Conservation (phyloP, 2,888 invertebrate species). For the Hirudinaria manillensis region DNA sequence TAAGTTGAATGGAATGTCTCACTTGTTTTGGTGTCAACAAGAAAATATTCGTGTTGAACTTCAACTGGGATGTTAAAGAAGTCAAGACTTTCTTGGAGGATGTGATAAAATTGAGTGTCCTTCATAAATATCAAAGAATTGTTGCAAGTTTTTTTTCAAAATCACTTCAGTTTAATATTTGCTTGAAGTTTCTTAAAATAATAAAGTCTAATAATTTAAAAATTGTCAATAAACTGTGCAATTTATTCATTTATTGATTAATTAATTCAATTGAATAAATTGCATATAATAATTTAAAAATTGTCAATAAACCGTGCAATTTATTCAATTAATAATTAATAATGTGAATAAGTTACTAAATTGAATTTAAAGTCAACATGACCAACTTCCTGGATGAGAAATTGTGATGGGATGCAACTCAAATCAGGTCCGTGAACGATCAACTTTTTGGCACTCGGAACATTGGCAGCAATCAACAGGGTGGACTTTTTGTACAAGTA, state of each 20-base stretch:
- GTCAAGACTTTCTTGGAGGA: slow-evolving; percentile 87
- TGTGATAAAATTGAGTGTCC: slow-evolving; percentile 89
- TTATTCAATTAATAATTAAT: not conserved
- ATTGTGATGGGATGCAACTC: slow-evolving; percentile 89
- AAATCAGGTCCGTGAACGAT: slow-evolving; percentile 86
- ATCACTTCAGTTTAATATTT: too few relatives aligned
- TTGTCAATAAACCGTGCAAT: too few relatives aligned
- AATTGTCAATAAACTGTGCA: too few relatives aligned
- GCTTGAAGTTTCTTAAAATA: slow-evolving; percentile 8
- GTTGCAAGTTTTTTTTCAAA: not conserved
- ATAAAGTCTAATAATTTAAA: slow-evolving; percentile 2
- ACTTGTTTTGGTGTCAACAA: slow-evolving; percentile 98
- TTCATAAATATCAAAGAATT: slow-evolving; percentile 51
- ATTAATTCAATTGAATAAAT: too few relatives aligned
- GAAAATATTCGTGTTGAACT: slow-evolving; percentile 79
- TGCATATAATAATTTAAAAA: too few relatives aligned
- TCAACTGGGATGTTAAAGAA: slow-evolving; percentile 92
- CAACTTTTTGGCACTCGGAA: slow-evolving; percentile 97
- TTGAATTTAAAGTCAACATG: too few relatives aligned
- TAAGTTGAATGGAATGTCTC: slow-evolving; percentile 46
- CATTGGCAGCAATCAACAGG: slow-evolving; percentile 91
- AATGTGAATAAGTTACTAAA: too few relatives aligned
- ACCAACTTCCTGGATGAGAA: slow-evolving; percentile 74
- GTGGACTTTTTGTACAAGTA: slow-evolving; percentile 61
- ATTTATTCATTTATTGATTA: too few relatives aligned